Evolutionary conservation across 2,888 invertebrate species (phyloP).

Genomic region (Holacanthella duospinosa): DNA sequence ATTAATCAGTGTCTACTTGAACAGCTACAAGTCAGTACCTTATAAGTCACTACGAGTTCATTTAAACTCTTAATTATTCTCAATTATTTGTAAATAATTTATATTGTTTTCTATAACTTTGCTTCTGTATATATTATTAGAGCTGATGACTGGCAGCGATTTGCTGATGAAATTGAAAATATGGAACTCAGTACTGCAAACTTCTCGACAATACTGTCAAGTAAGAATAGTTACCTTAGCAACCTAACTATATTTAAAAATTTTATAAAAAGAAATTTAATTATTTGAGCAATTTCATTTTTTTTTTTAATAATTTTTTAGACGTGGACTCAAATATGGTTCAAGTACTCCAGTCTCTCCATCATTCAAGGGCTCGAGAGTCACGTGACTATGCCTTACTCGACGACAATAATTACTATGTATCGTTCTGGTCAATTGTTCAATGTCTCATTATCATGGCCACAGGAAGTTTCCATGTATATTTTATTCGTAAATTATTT

Average conservation of each 20-base stretch:
- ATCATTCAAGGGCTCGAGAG: slow-evolving; percentile 65
- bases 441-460: slow-evolving; percentile 71
- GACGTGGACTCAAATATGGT: not conserved
- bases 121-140: not conserved
- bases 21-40: not conserved
- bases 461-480: slow-evolving; percentile 68
- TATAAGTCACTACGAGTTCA: not conserved
- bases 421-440: slow-evolving; percentile 72
- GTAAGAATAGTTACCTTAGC: slow-evolving; percentile 1
- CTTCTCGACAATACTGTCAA: not conserved
- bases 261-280: too few relatives aligned
- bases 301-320: not conserved
- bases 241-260: too few relatives aligned
- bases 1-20: slow-evolving; percentile 5
- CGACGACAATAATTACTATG: slow-evolving; percentile 67
- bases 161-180: slow-evolving; percentile 1
- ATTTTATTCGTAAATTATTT: slow-evolving; percentile 78
- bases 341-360: slow-evolving; percentile 61
- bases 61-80: not conserved
- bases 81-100: not conserved
- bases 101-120: not conserved
- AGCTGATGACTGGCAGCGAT: not conserved
- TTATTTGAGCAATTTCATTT: not conserved
- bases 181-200: not conserved
- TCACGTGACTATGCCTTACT: slow-evolving; percentile 69